Percentiles rank a stretch among this genome's conserved stretches.
phyloP scores from a whole-genome alignment of 2,888 invertebrate genomes.

The Odontothrips loti region DNA sequence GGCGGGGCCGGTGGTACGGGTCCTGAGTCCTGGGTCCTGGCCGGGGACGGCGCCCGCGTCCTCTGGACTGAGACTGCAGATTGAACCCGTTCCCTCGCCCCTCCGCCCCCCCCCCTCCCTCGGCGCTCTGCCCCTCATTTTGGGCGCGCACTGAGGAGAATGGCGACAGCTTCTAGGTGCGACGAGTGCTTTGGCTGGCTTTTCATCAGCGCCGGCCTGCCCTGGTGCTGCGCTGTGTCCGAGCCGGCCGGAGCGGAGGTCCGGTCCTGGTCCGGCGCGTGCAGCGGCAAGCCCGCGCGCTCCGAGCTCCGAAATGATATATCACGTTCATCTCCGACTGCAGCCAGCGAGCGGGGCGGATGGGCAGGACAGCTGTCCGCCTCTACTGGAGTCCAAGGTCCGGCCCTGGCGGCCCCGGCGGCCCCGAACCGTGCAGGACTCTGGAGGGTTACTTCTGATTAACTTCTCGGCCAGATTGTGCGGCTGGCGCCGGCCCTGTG shows the following conservation, averaged over 20 bases:
- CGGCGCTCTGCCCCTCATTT: not conserved
- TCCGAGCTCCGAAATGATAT: not conserved
- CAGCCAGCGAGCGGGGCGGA: not conserved
- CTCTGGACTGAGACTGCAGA: not conserved
- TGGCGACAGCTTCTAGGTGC: not conserved
- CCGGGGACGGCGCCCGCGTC: not conserved
- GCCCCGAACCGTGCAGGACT: not conserved
- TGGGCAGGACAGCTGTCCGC: not conserved
- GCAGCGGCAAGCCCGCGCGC: not conserved
- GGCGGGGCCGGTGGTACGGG: too few relatives aligned
- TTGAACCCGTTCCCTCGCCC: not conserved
- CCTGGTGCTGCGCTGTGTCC: not conserved
- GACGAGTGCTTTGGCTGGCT: not conserved
- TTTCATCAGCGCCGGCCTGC: not conserved
- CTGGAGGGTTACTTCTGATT: conserved; percentile 16
- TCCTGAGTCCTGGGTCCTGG: too few relatives aligned
- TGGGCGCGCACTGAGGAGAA: not conserved
- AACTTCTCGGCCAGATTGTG: not conserved
- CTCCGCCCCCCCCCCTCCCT: not conserved
- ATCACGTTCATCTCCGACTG: too few relatives aligned
- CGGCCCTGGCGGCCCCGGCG: not conserved
- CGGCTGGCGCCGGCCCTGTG: not conserved
- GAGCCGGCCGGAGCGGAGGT: too few relatives aligned
- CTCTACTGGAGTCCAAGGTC: not conserved
- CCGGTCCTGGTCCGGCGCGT: too few relatives aligned